Conservation (phyloP, 2,797 vertebrate species). For the Carapus acus region DNA sequence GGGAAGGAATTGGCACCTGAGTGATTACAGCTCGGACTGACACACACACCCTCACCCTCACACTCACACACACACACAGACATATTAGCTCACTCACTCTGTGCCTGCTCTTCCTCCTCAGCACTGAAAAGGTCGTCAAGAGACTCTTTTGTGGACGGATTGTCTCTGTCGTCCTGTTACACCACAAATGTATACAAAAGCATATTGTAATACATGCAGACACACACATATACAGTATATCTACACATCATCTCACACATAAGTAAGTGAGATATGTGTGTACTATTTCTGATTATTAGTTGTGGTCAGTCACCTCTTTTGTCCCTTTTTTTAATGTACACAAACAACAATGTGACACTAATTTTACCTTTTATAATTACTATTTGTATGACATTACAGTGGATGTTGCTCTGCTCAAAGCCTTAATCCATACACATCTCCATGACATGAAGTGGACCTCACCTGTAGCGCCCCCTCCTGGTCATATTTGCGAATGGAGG, state of each 20-base stretch:
- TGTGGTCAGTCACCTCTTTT: too few species aligned
- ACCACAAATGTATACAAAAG: constrained; percentile 9
- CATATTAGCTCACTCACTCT: constrained; percentile 57
- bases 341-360: too few species aligned
- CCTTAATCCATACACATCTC: too few species aligned
- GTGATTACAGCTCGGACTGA: neutral
- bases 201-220: constrained; percentile 1
- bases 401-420: too few species aligned
- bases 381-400: too few species aligned
- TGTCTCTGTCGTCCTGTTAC: constrained; percentile 63
- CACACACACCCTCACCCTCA: too few species aligned
- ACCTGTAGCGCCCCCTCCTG: constrained; percentile 66
- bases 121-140: constrained; percentile 79
- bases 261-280: too few species aligned
- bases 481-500: constrained; percentile 74
- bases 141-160: constrained; percentile 64
- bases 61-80: constrained; percentile 1
- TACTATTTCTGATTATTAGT: too few species aligned
- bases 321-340: too few species aligned
- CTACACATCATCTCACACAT: too few species aligned
- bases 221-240: neutral
- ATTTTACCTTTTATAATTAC: too few species aligned
- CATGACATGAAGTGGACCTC: constrained; percentile 24
- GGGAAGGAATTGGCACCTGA: neutral
- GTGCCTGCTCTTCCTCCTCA: constrained; percentile 76